Evolutionary conservation across 2,888 invertebrate genomes (phyloP), one percentile per base, ranked within the genome.

Genomic region (Thymelicus acteon): DNA sequence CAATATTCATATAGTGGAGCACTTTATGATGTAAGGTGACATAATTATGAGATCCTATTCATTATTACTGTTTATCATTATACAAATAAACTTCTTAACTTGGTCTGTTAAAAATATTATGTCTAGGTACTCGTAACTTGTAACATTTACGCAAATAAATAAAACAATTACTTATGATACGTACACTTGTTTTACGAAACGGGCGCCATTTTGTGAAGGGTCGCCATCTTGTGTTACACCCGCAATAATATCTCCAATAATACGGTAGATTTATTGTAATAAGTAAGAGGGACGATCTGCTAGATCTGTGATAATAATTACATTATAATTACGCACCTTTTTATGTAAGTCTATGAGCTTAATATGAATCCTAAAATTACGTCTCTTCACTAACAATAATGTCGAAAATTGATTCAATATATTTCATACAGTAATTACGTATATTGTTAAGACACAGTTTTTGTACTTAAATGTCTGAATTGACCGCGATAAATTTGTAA

Each of bases 391-490:
- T 64, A 54, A 44, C 40, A 63, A 52, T 68, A 69, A 73, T 40
- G 48, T 67, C 60, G 67, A 68, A 69, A 57, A 72, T 72, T 62
- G 65, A 67, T 60, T 71, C 64, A 48, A 75, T 70, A 66, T 47
- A 60, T 69, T 60, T 75, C 73, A 69, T 75, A 60, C 54, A 70
- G 74, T 70, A 72, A 74, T 75, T 74, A 75, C 82, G 82, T 84
- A 81, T 78, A 76, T 64, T 74, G 61, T 68, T 80, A 87, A 87
- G 87, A 87, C 87, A 88, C 87, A 76, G 76, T 76, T 75, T 86
- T 88, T 88, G 87, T 88, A 88, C 87, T 87, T 77, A 73, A 60
- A 74, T 71, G 24, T 65, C 75, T 67, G 72, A 72, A 72, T 74
- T 76, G 67, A 74, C 72, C 54, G 70, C 61, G 13, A 69, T 71